Evolutionary conservation across 2,888 invertebrate species (phyloP).

Genomic region (Stomorhina lunata): DNA sequence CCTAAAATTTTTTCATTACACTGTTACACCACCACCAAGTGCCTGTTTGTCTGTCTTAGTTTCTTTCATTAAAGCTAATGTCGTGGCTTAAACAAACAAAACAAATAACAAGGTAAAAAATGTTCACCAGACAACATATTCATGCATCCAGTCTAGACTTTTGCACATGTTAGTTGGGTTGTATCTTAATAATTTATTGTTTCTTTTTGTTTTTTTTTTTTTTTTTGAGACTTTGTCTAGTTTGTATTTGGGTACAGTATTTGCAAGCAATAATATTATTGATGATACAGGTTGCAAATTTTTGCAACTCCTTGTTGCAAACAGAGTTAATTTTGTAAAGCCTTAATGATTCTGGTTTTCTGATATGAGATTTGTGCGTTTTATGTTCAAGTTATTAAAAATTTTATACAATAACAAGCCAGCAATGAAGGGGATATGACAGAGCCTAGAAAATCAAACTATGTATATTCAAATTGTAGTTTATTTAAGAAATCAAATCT

Average conservation of each 20-base stretch:
- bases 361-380: neutral
- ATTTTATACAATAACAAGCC: too few relatives aligned
- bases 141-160: slow-evolving; percentile 30
- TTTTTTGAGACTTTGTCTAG: too few relatives aligned
- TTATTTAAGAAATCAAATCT: too few relatives aligned
- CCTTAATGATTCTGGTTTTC: neutral
- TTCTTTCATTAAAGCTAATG: neutral
- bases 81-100: neutral
- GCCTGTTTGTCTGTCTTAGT: neutral
- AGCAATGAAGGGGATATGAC: too few relatives aligned
- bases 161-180: slow-evolving; percentile 17
- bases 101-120: neutral
- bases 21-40: neutral
- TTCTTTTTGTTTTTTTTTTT: neutral
- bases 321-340: neutral
- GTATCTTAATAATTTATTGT: slow-evolving; percentile 13
- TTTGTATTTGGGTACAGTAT: slow-evolving; percentile 9
- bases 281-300: slow-evolving; percentile 30
- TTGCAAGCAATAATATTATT: neutral
- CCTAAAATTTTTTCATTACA: neutral
- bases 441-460: too few relatives aligned
- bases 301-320: slow-evolving; percentile 8
- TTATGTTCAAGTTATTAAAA: neutral
- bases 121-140: neutral
- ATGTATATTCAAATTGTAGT: too few relatives aligned